A percentile compares a stretch with the other conserved stretches of the same genome.
Conservation (phyloP, 2,113 vertebrate species). For the Ginglymostoma cirratum region DNA sequence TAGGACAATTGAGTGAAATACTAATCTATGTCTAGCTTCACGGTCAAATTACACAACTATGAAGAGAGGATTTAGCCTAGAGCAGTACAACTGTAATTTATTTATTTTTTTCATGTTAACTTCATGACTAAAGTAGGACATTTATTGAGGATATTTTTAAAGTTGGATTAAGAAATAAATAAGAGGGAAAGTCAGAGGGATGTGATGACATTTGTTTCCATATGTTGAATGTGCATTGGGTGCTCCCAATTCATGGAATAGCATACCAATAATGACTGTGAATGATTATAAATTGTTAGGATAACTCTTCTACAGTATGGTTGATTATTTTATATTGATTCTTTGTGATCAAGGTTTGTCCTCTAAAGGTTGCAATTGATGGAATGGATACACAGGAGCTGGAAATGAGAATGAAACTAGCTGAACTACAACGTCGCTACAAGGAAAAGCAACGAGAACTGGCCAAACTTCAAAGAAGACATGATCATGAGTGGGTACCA, state of each 20-base stretch:
- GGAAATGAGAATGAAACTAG: constrained; percentile 80
- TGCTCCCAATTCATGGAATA: neutral
- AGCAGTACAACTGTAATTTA: neutral
- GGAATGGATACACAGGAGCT: constrained; percentile 83
- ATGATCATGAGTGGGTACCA: constrained; percentile 73
- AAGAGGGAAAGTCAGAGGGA: neutral
- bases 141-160: neutral
- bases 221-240: neutral
- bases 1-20: neutral
- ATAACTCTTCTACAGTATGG: neutral
- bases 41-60: neutral
- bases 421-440: constrained; percentile 82
- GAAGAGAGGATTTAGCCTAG: neutral
- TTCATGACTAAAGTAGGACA: neutral
- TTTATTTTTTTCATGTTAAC: neutral
- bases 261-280: neutral
- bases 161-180: neutral
- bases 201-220: neutral
- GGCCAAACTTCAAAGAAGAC: constrained; percentile 80
- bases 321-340: constrained; percentile 12
- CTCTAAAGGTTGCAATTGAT: constrained; percentile 80
- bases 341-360: constrained; percentile 67
- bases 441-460: constrained; percentile 93
- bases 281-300: neutral
- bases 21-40: neutral